These are phyloP conservation scores for Anhinga anhinga DNA, from an alignment of 2,113 vertebrate species.

Conservation along the genomic window DNA sequence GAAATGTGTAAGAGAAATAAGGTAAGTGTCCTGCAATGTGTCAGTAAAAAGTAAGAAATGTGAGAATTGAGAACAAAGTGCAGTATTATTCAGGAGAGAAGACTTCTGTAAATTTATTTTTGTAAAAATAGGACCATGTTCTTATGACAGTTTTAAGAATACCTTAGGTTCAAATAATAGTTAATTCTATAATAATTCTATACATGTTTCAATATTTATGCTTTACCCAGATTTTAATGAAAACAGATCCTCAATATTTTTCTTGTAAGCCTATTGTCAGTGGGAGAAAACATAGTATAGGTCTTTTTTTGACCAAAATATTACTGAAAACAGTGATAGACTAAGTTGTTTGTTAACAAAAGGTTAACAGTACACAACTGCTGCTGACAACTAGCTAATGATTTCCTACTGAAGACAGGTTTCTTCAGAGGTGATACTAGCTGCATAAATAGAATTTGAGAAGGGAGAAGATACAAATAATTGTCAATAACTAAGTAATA, in stretches of 20 bases:
- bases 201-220: background rate
- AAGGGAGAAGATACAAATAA: background rate
- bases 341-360: background rate
- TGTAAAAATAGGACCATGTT: background rate
- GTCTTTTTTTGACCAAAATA: background rate
- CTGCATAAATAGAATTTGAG: background rate
- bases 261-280: background rate
- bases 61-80: background rate
- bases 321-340: conserved; percentile 20
- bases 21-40: background rate
- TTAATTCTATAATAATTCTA: background rate
- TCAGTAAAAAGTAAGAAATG: background rate
- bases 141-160: background rate
- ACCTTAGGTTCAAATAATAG: background rate
- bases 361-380: background rate
- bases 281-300: background rate
- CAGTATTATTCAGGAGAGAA: background rate
- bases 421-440: background rate
- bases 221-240: background rate
- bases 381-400: background rate
- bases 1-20: background rate
- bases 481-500: background rate
- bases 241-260: conserved; percentile 12
- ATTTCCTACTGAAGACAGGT: background rate
- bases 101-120: background rate